phyloP scores from a whole-genome alignment of 2,797 vertebrate species.

The Mormyrops attenuatus region DNA sequence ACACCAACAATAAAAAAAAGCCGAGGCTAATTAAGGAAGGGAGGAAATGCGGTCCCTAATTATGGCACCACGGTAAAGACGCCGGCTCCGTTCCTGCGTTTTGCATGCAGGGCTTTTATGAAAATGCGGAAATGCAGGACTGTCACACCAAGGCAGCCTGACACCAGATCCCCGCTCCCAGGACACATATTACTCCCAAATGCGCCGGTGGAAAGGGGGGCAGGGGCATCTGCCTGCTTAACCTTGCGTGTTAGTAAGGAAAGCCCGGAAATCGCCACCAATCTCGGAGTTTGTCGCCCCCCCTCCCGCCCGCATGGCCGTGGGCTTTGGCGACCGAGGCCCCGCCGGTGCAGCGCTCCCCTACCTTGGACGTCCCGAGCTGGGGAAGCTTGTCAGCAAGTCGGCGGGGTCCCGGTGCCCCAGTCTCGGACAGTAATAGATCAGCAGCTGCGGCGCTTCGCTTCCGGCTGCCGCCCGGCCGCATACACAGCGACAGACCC shows the following conservation, averaged over 20 bases:
- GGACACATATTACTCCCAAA: background rate
- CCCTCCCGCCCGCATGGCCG: background rate
- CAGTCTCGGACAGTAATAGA: background rate
- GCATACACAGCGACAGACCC: background rate
- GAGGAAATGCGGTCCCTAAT: background rate
- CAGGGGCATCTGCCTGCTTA: background rate
- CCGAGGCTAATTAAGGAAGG: background rate
- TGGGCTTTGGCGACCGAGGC: background rate
- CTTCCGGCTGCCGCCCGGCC: background rate
- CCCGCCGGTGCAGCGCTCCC: background rate
- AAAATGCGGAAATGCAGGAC: background rate
- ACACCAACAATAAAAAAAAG: background rate
- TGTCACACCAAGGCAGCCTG: background rate
- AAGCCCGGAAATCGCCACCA: conserved; percentile 1
- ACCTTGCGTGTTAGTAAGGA: background rate
- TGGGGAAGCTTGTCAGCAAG: background rate
- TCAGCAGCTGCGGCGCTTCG: conserved; percentile 9
- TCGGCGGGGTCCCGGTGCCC: background rate
- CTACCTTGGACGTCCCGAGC: background rate
- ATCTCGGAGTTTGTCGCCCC: background rate
- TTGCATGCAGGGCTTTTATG: background rate
- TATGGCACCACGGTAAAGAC: background rate
- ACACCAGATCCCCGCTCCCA: background rate
- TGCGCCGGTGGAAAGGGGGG: background rate
- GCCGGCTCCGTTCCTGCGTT: background rate